A percentile compares a stretch with the other conserved stretches of the same genome.
phyloP scores from a whole-genome alignment of 2,797 vertebrate species.

The Cynopterus sphinx region DNA sequence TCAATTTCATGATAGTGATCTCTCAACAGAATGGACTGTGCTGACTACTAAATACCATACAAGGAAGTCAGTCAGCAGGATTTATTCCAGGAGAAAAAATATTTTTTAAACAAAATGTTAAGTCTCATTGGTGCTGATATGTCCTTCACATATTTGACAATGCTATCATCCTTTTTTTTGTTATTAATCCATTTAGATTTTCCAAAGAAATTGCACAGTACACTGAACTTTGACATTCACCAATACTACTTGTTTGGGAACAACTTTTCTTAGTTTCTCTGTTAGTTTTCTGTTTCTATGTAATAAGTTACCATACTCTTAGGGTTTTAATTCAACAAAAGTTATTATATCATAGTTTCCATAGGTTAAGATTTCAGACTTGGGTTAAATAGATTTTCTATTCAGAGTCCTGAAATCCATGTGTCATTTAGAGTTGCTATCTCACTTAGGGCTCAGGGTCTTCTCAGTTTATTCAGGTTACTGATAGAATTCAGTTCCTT shows the following conservation, averaged over 20 bases:
- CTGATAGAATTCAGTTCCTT: neutral
- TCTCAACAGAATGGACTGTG: neutral
- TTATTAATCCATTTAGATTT: constrained; percentile 46
- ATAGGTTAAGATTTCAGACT: neutral
- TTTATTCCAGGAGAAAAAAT: neutral
- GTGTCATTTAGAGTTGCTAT: neutral
- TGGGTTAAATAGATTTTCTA: neutral
- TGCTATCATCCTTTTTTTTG: neutral
- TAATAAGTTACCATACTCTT: neutral
- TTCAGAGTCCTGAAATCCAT: neutral
- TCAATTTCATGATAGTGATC: constrained; percentile 45
- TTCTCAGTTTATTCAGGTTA: neutral
- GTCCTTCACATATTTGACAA: constrained; percentile 50
- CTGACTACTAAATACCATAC: constrained; percentile 20
- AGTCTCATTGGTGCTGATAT: constrained; percentile 64
- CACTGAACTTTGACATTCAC: constrained; percentile 13
- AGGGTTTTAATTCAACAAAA: neutral
- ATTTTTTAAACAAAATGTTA: constrained; percentile 64
- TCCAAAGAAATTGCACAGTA: neutral
- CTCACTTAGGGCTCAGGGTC: neutral
- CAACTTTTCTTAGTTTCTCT: neutral
- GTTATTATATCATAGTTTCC: neutral
- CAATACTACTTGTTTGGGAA: neutral
- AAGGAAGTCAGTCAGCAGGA: constrained; percentile 69
- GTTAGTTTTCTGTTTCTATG: neutral